Evolutionary conservation across 2,888 invertebrate genomes (phyloP).

Genomic region (Liodrosophila aerea): DNA sequence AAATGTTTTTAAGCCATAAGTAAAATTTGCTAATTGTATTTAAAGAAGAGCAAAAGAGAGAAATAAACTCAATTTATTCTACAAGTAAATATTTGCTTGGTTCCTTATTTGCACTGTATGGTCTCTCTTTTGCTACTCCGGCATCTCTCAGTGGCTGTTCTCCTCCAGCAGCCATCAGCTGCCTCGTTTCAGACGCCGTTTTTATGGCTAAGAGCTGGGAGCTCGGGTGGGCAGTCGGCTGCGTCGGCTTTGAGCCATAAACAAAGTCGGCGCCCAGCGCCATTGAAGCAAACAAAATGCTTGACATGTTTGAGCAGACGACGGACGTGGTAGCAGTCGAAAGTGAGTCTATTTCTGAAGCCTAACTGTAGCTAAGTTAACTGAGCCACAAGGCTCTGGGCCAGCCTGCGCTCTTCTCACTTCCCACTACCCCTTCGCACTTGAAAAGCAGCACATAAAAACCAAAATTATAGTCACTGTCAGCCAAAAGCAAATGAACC

Average conservation of each 20-base stretch:
- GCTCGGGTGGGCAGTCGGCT: too few relatives aligned
- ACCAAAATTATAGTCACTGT: slow-evolving; percentile 50
- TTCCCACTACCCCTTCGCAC: too few relatives aligned
- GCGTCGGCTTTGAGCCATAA: slow-evolving; percentile 48
- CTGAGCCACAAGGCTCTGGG: slow-evolving; percentile 28
- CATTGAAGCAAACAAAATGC: slow-evolving; percentile 67
- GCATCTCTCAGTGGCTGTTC: slow-evolving; percentile 31
- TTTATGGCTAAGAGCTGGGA: slow-evolving; percentile 40
- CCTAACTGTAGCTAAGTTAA: slow-evolving; percentile 51
- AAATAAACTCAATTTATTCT: too few relatives aligned
- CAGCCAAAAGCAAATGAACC: slow-evolving; percentile 54
- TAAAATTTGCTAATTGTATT: too few relatives aligned
- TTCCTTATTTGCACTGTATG: not conserved
- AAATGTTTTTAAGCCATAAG: not conserved
- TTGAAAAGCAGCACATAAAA: slow-evolving; percentile 59
- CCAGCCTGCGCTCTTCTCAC: slow-evolving; percentile 1
- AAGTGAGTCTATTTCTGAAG: slow-evolving; percentile 39
- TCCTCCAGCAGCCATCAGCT: slow-evolving; percentile 29
- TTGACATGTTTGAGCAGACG: slow-evolving; percentile 72
- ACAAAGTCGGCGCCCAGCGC: slow-evolving; percentile 34
- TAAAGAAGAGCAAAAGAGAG: too few relatives aligned
- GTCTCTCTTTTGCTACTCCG: not conserved
- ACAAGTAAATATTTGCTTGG: not conserved
- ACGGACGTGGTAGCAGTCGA: slow-evolving; percentile 36
- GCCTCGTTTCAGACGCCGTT: slow-evolving; percentile 47